Percentiles rank a stretch among this genome's conserved stretches.
Evolutionary conservation across 2,888 invertebrate genomes (phyloP).

Genomic region (Desoria tigrina): DNA sequence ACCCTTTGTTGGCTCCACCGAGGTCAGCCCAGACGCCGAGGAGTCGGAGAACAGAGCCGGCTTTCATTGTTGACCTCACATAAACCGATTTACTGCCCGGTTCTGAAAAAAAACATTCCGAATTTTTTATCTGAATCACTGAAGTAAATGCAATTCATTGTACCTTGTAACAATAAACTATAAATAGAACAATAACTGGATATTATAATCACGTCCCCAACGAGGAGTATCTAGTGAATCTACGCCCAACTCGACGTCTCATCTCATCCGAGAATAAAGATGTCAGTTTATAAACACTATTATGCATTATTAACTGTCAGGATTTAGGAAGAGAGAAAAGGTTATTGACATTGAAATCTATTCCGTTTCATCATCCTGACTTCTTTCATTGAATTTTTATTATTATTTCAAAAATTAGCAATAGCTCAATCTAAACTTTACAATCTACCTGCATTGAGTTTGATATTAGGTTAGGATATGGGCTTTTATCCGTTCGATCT

Average conservation of each 20-base stretch:
- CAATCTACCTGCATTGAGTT: too few relatives aligned
- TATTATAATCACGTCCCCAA: background rate
- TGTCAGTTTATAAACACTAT: slow-evolving; percentile 3
- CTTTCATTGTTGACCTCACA: slow-evolving; percentile 69
- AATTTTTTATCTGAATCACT: too few relatives aligned
- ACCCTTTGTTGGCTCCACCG: slow-evolving; percentile 50
- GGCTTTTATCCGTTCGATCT: too few relatives aligned
- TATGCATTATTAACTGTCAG: slow-evolving; percentile 7
- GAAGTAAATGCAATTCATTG: slow-evolving; percentile 18
- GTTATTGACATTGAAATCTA: slow-evolving; percentile 16
- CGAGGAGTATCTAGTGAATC: too few relatives aligned
- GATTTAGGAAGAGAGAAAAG: slow-evolving; percentile 1
- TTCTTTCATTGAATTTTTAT: slow-evolving; percentile 11
- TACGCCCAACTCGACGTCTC: background rate
- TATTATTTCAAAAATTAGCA: too few relatives aligned
- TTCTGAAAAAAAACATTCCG: slow-evolving; percentile 48
- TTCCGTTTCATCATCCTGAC: background rate
- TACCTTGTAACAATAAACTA: slow-evolving; percentile 10
- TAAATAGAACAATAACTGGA: slow-evolving; percentile 4
- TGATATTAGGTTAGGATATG: too few relatives aligned
- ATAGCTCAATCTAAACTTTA: too few relatives aligned
- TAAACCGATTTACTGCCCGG: slow-evolving; percentile 58
- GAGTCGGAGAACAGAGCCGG: slow-evolving; percentile 71
- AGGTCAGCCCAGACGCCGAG: slow-evolving; percentile 76
- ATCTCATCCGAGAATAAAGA: background rate